These are phyloP conservation scores for Malurus alboscapulatus DNA, from an alignment of 2,113 vertebrate species.

Conservation along the genomic window DNA sequence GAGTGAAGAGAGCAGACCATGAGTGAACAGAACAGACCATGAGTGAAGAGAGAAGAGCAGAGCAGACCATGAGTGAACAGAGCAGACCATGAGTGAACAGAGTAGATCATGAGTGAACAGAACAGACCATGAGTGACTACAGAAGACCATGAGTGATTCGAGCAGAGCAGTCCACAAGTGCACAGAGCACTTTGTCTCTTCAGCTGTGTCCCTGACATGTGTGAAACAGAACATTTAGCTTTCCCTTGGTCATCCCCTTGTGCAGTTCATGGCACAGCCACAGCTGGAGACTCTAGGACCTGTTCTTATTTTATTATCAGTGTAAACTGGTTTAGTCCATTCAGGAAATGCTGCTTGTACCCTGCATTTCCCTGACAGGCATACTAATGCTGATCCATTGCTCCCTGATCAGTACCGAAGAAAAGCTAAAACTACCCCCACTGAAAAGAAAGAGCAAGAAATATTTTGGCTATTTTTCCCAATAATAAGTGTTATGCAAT, in stretches of 20 bases:
- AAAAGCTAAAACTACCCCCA: neutral
- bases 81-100: too few species aligned
- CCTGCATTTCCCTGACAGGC: neutral
- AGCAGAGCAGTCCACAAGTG: neutral
- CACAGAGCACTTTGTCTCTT: neutral
- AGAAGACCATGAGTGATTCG: too few species aligned
- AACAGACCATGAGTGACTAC: too few species aligned
- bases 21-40: too few species aligned
- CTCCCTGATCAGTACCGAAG: neutral
- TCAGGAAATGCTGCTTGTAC: neutral
- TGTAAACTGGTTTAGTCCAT: neutral
- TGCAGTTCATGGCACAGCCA: neutral
- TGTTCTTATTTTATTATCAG: neutral
- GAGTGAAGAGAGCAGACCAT: too few species aligned
- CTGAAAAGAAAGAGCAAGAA: neutral
- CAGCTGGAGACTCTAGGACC: neutral
- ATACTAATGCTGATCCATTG: neutral
- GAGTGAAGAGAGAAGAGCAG: too few species aligned
- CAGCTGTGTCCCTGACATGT: neutral
- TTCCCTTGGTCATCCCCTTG: neutral
- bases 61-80: too few species aligned
- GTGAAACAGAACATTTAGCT: neutral
- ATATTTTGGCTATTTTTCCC: neutral
- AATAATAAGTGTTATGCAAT: neutral
- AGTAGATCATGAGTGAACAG: too few species aligned